Evolutionary conservation across 1,140 invertebrate genomes (phyloP), one percentile per base, ranked within the genome.

Genomic region (Zophobas morio): DNA sequence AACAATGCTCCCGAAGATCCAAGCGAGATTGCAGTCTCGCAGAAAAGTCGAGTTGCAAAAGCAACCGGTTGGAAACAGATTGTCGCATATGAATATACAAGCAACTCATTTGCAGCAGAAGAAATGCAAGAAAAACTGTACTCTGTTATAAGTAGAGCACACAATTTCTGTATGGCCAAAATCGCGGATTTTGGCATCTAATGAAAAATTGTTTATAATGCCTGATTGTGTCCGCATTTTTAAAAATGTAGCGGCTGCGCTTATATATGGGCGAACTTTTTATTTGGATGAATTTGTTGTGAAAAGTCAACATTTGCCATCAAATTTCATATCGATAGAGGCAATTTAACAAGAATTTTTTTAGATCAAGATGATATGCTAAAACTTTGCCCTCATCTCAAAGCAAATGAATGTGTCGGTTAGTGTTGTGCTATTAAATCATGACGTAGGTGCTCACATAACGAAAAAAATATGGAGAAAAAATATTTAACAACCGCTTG

Each of bases 61-160:
- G 35, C 63, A 6, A 70, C 35, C 6, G 3, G 37, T 37, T 70
- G 63, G 63, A 70, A 70, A 40, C 63, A 70, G 40, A 70, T 40
- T 1, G 63, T 40, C 1, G 63, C 36, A 1, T 70, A 70, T 36
- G 63, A 70, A 5, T 40, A 37, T 42, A 70, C 63, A 6, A 1
- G 32, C 4, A 70, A 70, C 42, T 70, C 63, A 0, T 4, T 40
- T 39, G 4, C 33, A 4, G 34, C 63, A 70, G 6, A 36, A 35
- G 63, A 36, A 40, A 20, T 70, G 32, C 42, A 6, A 5, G 6
- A 70, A 20, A 70, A 6, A 70, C 2, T 40, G 33, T 37, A 6
- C 6, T 6, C 34, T 40, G 20, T 70, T 8, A 70, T 70, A 2
- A 32, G 40, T 8, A 70, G 4, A 32, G 4, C 32, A 32, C 34